Evolutionary conservation across 2,113 vertebrate species (phyloP), one percentile per base, ranked within the genome.

Genomic region (Dicentrarchus labrax): DNA sequence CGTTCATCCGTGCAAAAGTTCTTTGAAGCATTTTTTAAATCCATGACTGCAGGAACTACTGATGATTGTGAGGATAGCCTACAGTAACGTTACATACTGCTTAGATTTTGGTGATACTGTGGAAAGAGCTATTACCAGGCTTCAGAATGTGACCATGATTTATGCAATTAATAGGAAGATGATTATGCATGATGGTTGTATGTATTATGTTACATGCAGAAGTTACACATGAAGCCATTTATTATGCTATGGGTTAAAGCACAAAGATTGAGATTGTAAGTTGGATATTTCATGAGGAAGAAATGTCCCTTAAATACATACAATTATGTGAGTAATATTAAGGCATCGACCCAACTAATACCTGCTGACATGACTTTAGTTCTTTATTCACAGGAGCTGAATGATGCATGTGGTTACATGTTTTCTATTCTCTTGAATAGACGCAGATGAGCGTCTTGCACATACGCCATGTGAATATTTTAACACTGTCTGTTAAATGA

Each of bases 401-500:
- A 82, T 68, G 66, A 84, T 87, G 41, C 80, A 80, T 71, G 62
- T 60, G 36, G 60, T 66, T 69, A 17, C 69, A 82, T 72, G 67
- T 66, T 67, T 51, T 38, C 45, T 12, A 51, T 56, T 45, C 41
- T 73, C 30, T 38, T 82, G 48, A 83, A 69, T 53, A 85, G 60
- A 61, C 11, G 84, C 60, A 75, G 68, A 84, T 75, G 77, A 88
- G 82, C 62, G 54, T 87, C 78, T 72, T 57, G 48, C 73, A 72
- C 74, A 67, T 83, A 86, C 72, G 39, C 72, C 48, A 1, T 84
- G 88, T 76, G 78, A 74, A 70, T 88, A 86, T 88, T 88, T 79
- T 82, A 82, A 73, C 69, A 72, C 73, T 78, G 82, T 81, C 85
- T 86, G 77, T 87, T 89, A 92, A 93, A 88, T 85, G 43, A 85